Conservation (phyloP, 2,113 vertebrate genomes). For the Tamias sibiricus region DNA sequence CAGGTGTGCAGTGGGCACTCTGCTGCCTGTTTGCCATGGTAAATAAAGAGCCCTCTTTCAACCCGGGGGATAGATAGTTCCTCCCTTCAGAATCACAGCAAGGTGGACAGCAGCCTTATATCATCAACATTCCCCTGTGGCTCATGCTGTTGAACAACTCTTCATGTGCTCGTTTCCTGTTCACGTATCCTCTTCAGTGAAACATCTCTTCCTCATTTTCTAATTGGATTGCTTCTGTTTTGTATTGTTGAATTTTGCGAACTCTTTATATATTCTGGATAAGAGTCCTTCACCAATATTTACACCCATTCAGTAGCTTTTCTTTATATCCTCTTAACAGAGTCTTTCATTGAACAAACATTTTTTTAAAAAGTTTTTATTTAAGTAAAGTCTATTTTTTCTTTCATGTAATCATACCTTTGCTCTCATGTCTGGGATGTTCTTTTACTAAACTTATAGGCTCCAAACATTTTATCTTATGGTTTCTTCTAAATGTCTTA, state of each 20-base stretch:
- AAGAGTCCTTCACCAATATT: background rate
- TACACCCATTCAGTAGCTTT: too few species aligned
- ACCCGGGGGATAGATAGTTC: too few species aligned
- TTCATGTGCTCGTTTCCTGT: background rate
- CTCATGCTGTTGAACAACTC: background rate
- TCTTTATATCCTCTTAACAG: background rate
- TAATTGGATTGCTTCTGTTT: too few species aligned
- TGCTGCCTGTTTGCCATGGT: background rate
- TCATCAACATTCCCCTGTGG: accelerated
- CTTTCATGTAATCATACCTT: background rate
- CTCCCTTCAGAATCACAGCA: background rate
- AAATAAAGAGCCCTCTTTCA: background rate
- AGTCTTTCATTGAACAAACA: background rate
- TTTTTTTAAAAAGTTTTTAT: background rate
- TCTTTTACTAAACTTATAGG: background rate
- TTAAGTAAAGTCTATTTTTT: background rate
- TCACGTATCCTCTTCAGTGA: background rate
- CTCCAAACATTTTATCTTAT: background rate
- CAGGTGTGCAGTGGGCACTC: background rate
- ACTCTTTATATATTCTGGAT: background rate
- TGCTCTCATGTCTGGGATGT: background rate
- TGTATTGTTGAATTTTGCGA: background rate
- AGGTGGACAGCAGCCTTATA: background rate
- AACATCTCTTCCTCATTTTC: background rate
- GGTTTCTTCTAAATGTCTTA: background rate